Evolutionary conservation across 37 sponge, comb jelly and placozoan species (phyloP), one percentile per base, ranked within the genome.

Genomic region (Ephydatia muelleri): DNA sequence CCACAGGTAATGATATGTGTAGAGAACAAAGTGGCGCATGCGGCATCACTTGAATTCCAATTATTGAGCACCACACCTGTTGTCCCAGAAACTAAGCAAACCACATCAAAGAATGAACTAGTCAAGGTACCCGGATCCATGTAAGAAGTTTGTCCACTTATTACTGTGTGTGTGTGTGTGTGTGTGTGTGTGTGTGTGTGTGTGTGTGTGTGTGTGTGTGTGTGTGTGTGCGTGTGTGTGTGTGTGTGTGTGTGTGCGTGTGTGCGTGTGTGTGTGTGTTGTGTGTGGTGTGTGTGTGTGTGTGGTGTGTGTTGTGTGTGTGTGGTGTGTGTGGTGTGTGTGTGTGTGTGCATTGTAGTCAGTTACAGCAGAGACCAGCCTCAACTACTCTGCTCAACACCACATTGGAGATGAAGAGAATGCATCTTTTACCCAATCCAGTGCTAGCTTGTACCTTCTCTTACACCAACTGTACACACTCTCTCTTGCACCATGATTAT

Each of bases 11-110:
- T 57, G 57, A 57, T 57, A 57, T 57, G 57, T 22, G 88, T 87
- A n/a, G 81, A 83, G 33, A n/a, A 33, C 27, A 71, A 85, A 68
- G 80, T 81, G 39, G 89, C 87, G 11, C 92, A 92, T 27, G 84
- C 77, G 37, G 77, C 27, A 34, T 81, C 85, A 47, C 49, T 92
- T 33, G 37, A 36, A 5, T 66, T 92, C n/a, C 23, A 80, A 25
- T 72, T 92, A 49, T 9, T 80, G n/a, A 70, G 35, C 32, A 80
- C 71, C 47, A 35, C 32, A 4, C 78, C 89, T 19, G 31, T 83
- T 39, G 27, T 40, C 22, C 35, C 39, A 14, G 35, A 28, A 8
- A 26, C 27, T 43, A 35, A 76, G 33, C 57, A 57, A 57, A 57
- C 12, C 1, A 57, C 57, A 57, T 57, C 57, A 57, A 57, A 14